Percentiles rank a stretch among this genome's conserved stretches.
Conservation (phyloP, 2,888 invertebrate genomes). For the Apomyelois bistriatella region DNA sequence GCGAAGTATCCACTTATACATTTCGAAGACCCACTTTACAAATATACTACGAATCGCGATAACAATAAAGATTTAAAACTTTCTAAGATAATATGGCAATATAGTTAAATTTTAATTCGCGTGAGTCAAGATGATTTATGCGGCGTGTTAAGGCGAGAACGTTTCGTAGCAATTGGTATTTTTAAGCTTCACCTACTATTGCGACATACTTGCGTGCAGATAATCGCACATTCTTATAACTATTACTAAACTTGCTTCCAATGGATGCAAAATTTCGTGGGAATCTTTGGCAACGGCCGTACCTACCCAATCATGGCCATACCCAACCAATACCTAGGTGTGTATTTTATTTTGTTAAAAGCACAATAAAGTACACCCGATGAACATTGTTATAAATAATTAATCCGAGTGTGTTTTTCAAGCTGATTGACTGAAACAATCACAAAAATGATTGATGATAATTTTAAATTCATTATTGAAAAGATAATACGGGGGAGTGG, state of each 20-base stretch:
- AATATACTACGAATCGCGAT: too few species aligned
- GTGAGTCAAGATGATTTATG: not conserved
- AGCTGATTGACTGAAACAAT: constrained; percentile 13
- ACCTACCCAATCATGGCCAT: too few species aligned
- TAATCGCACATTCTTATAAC: constrained; percentile 7
- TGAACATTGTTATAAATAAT: not conserved
- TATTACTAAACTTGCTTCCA: constrained; percentile 5
- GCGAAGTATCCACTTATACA: not conserved
- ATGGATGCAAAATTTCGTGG: constrained; percentile 1
- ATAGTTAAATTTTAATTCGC: not conserved
- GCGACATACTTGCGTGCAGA: constrained; percentile 5
- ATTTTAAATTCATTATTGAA: constrained; percentile 59
- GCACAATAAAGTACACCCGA: not conserved
- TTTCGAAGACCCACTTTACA: not conserved
- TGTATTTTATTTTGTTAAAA: not conserved
- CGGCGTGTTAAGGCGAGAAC: not conserved
- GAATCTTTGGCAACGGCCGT: not conserved
- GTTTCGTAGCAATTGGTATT: constrained; percentile 6
- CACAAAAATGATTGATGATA: constrained; percentile 39
- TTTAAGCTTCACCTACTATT: not conserved
- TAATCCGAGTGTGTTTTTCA: not conserved
- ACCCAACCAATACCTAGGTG: too few species aligned
- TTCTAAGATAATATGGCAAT: too few species aligned
- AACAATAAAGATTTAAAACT: not conserved
- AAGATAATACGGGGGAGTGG: constrained; percentile 54